Evolutionary conservation across 2,888 invertebrate genomes (phyloP).

Genomic region (Orthosia cruda): DNA sequence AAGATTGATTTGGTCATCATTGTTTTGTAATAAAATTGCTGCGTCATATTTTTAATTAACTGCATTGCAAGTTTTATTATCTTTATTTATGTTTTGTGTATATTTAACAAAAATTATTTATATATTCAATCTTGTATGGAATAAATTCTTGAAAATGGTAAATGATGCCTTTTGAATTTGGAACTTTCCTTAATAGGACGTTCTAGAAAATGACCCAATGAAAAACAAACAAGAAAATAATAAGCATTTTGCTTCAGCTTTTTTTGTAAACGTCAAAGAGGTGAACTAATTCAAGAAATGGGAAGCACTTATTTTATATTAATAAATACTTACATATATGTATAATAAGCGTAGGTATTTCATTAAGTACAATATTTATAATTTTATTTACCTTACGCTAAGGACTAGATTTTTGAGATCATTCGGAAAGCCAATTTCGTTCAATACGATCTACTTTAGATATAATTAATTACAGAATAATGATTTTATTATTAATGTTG

Average conservation of each 20-base stretch:
- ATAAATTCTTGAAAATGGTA: background rate
- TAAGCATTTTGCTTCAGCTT: too few relatives aligned
- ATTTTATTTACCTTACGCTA: slow-evolving; percentile 41
- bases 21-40: background rate
- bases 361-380: slow-evolving; percentile 32
- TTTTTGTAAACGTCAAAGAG: background rate
- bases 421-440: slow-evolving; percentile 82
- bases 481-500: slow-evolving; percentile 34
- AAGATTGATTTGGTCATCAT: background rate
- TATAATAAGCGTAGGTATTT: slow-evolving; percentile 39
- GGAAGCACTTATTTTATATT: slow-evolving; percentile 6
- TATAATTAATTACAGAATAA: slow-evolving; percentile 27
- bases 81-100: too few relatives aligned
- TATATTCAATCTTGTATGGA: background rate
- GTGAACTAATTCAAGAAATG: background rate
- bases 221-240: background rate
- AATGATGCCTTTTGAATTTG: background rate
- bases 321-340: slow-evolving; percentile 18
- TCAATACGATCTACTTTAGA: slow-evolving; percentile 36
- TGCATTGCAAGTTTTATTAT: background rate
- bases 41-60: background rate
- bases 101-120: too few relatives aligned
- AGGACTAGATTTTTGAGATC: slow-evolving; percentile 83
- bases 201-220: background rate
- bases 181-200: background rate